Evolutionary conservation across 2,888 invertebrate genomes (phyloP).

Genomic region (Phasia obesa): DNA sequence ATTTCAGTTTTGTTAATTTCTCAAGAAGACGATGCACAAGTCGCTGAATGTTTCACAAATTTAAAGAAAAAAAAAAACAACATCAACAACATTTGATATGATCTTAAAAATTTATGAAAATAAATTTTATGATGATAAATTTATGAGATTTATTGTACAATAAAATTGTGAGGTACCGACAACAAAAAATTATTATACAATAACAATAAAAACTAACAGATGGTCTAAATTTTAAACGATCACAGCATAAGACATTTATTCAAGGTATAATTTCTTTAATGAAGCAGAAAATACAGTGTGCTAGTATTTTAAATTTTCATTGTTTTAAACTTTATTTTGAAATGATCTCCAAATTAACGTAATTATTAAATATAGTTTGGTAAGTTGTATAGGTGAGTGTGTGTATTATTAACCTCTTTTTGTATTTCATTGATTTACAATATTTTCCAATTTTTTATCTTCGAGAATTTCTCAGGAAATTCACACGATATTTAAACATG

Average conservation of each 20-base stretch:
- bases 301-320: background rate
- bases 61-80: background rate
- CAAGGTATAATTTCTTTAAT: background rate
- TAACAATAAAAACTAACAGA: slow-evolving; percentile 21
- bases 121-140: slow-evolving; percentile 34
- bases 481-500: slow-evolving; percentile 63
- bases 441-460: slow-evolving; percentile 14
- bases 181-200: slow-evolving; percentile 17
- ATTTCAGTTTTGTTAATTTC: slow-evolving; percentile 4
- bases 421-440: slow-evolving; percentile 52
- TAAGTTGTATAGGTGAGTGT: background rate
- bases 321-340: slow-evolving; percentile 10
- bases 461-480: slow-evolving; percentile 51
- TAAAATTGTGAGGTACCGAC: slow-evolving; percentile 44
- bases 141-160: slow-evolving; percentile 60
- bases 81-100: slow-evolving; percentile 22
- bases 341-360: slow-evolving; percentile 23
- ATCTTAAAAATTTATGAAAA: slow-evolving; percentile 19
- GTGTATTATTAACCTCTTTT: slow-evolving; percentile 48
- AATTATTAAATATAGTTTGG: background rate
- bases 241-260: slow-evolving; percentile 7
- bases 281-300: background rate
- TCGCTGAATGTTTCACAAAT: slow-evolving; percentile 2
- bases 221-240: slow-evolving; percentile 18
- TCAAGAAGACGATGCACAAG: slow-evolving; percentile 51